These are phyloP conservation scores for Lepilemur ruficaudatus DNA, from an alignment of 2,797 vertebrate genomes.

Conservation along the genomic window DNA sequence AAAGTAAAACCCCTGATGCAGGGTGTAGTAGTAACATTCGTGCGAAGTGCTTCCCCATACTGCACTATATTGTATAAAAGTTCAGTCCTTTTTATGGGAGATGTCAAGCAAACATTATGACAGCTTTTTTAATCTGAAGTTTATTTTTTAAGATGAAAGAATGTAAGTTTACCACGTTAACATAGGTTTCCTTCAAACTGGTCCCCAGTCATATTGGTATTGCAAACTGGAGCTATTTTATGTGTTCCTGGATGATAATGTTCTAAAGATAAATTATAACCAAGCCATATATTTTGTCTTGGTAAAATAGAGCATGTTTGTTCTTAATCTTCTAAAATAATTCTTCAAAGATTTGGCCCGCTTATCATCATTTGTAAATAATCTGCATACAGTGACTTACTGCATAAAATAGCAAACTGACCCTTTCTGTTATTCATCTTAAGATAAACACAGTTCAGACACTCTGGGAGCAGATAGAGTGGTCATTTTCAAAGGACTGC, in stretches of 20 bases:
- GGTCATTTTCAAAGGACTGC: background rate
- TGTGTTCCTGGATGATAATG: background rate
- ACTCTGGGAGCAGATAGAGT: background rate
- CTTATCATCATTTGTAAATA: background rate
- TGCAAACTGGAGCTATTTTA: background rate
- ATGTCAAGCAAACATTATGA: background rate
- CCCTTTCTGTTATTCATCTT: background rate
- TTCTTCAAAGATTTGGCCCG: constrained; percentile 9
- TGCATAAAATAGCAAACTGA: constrained; percentile 5
- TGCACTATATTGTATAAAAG: background rate
- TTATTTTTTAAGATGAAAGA: constrained; percentile 21
- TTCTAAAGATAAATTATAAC: constrained; percentile 44
- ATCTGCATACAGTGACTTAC: background rate
- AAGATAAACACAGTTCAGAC: background rate
- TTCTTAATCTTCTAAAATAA: constrained; percentile 46
- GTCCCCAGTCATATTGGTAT: background rate
- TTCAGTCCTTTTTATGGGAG: background rate
- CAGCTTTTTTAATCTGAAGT: constrained; percentile 7
- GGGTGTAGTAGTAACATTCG: background rate
- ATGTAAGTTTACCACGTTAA: background rate
- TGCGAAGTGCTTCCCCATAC: background rate
- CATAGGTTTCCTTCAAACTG: constrained; percentile 16
- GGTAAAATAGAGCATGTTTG: background rate
- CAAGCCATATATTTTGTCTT: background rate
- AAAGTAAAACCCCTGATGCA: background rate